phyloP scores from a whole-genome alignment of 2,888 invertebrate genomes.

The Nudaria mundana region DNA sequence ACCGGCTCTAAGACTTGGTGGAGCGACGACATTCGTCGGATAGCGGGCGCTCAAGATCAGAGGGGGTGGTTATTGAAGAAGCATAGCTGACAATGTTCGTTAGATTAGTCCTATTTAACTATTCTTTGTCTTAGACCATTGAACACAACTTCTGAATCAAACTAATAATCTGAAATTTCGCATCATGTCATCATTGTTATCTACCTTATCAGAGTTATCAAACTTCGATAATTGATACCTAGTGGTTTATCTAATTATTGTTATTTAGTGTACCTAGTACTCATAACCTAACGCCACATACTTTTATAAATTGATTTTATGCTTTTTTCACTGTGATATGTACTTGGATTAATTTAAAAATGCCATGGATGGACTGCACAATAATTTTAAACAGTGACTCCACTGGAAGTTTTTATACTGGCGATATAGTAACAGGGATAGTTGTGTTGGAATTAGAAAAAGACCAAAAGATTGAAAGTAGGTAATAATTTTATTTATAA shows the following conservation, averaged over 20 bases:
- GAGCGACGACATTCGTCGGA: no score
- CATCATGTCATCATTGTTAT: conserved; percentile 29
- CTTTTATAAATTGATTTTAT: no score
- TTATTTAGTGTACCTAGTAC: conserved; percentile 10
- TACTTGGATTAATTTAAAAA: no score
- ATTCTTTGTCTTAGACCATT: no score
- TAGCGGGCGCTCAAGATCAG: no score
- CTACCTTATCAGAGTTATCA: conserved; percentile 28
- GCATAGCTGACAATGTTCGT: no score
- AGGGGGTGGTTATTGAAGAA: no score
- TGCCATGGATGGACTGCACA: conserved; percentile 56
- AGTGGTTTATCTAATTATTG: conserved; percentile 12
- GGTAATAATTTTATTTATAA: conserved; percentile 11
- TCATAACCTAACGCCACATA: conserved; percentile 7
- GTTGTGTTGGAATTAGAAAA: conserved; percentile 56
- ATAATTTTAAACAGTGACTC: conserved; percentile 59
- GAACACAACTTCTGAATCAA: conserved; percentile 4
- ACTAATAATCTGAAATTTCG: conserved; percentile 16
- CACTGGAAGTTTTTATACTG: conserved; percentile 58
- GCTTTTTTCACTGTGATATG: no score
- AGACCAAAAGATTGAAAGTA: conserved; percentile 57
- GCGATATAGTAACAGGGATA: conserved; percentile 66
- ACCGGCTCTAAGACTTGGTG: no score
- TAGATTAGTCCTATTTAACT: no score
- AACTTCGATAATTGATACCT: conserved; percentile 14